Conservation (phyloP, 2,797 vertebrate genomes). For the Sebastes hopkinsi region DNA sequence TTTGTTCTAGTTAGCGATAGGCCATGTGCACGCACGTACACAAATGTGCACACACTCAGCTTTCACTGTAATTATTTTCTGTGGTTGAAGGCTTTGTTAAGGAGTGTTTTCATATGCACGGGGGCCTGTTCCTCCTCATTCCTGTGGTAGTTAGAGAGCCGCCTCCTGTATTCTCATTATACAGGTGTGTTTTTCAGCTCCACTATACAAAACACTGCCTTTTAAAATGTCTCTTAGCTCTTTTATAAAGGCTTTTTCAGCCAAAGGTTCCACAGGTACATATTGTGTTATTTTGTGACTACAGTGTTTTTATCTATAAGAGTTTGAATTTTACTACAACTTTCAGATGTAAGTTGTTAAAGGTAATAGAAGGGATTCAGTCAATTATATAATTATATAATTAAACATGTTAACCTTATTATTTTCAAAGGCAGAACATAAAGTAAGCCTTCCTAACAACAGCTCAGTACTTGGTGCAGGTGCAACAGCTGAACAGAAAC, state of each 20-base stretch:
- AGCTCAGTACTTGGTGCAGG: not conserved
- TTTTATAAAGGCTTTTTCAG: not conserved
- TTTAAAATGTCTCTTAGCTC: not conserved
- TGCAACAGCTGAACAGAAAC: not conserved
- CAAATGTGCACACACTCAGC: not conserved
- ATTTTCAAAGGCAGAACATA: too few species aligned
- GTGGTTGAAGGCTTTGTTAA: constrained; percentile 40
- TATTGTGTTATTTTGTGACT: not conserved
- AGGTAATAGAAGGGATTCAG: not conserved
- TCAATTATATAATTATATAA: too few species aligned
- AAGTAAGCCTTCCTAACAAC: not conserved
- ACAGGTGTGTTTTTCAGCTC: constrained; percentile 19
- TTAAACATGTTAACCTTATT: not conserved
- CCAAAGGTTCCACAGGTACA: not conserved
- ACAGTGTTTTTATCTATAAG: not conserved
- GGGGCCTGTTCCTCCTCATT: constrained; percentile 60
- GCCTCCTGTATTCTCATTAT: constrained; percentile 21
- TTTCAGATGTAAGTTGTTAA: not conserved
- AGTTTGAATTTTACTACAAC: not conserved
- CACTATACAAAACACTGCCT: not conserved
- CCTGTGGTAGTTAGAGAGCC: constrained; percentile 16
- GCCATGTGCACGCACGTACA: not conserved
- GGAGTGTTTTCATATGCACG: constrained; percentile 36
- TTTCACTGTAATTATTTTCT: constrained; percentile 47
- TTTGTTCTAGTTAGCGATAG: constrained; percentile 47